Conservation (phyloP, 2,888 invertebrate species). For the Xestoiulus laeticollis region DNA sequence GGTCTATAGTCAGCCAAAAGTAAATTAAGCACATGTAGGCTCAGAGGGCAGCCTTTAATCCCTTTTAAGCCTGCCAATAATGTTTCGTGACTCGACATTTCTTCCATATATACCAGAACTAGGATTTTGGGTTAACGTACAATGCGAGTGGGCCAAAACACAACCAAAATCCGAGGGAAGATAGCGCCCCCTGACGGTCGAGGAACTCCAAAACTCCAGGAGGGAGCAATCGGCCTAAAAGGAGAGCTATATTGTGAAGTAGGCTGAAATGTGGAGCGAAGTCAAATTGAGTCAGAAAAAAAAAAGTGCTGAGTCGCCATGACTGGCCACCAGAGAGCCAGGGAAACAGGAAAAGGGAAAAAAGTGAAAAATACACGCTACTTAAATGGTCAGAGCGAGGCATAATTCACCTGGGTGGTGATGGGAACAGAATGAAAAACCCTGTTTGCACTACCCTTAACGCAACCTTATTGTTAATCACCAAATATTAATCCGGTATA, state of each 20-base stretch:
- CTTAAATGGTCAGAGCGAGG: neutral
- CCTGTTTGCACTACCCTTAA: constrained; percentile 31
- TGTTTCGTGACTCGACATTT: constrained; percentile 36
- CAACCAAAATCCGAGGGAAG: neutral
- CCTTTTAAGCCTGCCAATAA: constrained; percentile 37
- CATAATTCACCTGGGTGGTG: constrained; percentile 48
- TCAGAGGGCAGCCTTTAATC: constrained; percentile 32
- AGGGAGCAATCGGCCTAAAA: neutral
- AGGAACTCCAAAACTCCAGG: neutral
- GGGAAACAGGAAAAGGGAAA: constrained; percentile 47
- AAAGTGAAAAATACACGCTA: constrained; percentile 44
- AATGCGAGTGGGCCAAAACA: neutral
- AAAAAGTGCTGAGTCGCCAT: constrained; percentile 45
- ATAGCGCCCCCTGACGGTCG: neutral
- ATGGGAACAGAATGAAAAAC: neutral
- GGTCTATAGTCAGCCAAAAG: neutral
- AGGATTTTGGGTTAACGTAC: constrained; percentile 30
- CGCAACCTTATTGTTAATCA: constrained; percentile 30
- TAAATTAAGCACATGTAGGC: neutral
- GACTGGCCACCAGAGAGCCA: neutral
- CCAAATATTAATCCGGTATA: constrained; percentile 35
- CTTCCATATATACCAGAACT: neutral
- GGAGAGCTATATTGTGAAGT: neutral
- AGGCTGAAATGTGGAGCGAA: constrained; percentile 25
- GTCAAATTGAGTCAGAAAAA: constrained; percentile 18